These are phyloP conservation scores for Manis crassicaudata DNA, from an alignment of 2,797 vertebrate genomes.

Conservation along the genomic window DNA sequence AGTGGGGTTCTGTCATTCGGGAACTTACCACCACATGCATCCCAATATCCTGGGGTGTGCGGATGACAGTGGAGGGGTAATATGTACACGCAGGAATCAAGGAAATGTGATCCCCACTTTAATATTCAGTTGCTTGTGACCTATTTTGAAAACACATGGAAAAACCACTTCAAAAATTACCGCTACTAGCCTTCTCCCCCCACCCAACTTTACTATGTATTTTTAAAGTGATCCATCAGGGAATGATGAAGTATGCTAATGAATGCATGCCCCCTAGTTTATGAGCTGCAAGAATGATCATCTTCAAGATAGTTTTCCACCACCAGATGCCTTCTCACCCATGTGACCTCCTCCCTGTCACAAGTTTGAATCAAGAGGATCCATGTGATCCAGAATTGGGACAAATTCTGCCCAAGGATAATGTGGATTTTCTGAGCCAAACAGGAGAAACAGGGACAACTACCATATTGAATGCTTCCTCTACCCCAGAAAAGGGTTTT, in stretches of 20 bases:
- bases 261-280: accelerated
- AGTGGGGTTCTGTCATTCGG: background rate
- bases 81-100: background rate
- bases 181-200: accelerated
- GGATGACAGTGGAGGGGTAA: accelerated
- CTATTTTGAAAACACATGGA: background rate
- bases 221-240: background rate
- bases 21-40: background rate
- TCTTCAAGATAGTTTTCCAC: background rate
- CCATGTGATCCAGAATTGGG: background rate
- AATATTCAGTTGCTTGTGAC: background rate
- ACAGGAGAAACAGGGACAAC: background rate
- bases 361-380: background rate
- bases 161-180: background rate
- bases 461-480: background rate
- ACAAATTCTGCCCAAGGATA: background rate
- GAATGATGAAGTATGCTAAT: background rate
- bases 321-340: background rate
- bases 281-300: background rate
- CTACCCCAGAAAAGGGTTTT: too few relatives aligned
- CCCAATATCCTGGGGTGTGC: background rate
- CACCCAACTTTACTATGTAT: background rate
- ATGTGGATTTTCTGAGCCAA: background rate
- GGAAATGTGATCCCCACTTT: background rate
- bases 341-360: background rate